phyloP scores from a whole-genome alignment of 2,113 vertebrate genomes.

The Otus sunia region DNA sequence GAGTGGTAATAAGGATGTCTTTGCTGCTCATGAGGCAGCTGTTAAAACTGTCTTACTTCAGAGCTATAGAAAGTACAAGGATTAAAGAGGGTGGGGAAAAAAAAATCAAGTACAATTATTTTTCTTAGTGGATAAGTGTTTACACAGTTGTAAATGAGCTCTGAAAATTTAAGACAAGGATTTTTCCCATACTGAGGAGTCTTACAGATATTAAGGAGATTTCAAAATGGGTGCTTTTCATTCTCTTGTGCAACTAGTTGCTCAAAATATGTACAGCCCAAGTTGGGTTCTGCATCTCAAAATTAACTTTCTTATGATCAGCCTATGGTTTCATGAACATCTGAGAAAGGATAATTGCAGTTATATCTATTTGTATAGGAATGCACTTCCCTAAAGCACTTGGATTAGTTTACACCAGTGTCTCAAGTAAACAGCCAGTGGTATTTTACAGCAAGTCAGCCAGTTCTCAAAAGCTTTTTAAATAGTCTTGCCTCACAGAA shows the following conservation, averaged over 20 bases:
- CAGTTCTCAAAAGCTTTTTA: background rate
- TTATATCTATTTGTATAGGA: background rate
- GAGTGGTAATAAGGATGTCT: background rate
- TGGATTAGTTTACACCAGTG: background rate
- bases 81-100: background rate
- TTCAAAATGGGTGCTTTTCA: background rate
- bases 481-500: background rate
- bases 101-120: background rate
- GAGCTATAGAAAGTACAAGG: background rate
- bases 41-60: background rate
- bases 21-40: background rate
- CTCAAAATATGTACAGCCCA: background rate
- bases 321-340: background rate
- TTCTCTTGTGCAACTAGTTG: background rate
- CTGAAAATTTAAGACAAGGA: background rate
- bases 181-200: background rate
- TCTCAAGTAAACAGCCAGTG: background rate
- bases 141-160: background rate
- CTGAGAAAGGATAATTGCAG: background rate
- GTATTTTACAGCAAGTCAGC: background rate
- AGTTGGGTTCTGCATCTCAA: background rate
- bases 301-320: background rate
- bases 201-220: background rate
- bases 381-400: background rate
- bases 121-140: background rate